Conservation (phyloP, 2,113 vertebrate species). For the Malurus alboscapulatus region DNA sequence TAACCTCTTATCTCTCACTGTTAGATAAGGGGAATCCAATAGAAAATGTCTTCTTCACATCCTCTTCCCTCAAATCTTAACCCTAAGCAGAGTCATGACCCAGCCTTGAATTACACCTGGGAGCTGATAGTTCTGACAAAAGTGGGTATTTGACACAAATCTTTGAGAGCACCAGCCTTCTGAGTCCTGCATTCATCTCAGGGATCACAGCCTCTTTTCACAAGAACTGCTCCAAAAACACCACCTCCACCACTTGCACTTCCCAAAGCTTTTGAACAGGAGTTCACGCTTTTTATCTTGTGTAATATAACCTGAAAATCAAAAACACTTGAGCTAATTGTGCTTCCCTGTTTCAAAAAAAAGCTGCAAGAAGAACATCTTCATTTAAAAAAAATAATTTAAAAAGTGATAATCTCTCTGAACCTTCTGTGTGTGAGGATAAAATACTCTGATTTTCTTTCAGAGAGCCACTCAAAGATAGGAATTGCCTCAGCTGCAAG, state of each 20-base stretch:
- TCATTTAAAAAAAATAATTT: neutral
- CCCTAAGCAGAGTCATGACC: neutral
- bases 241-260: neutral
- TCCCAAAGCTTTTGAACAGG: neutral
- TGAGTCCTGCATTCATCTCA: neutral
- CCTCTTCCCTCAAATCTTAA: neutral
- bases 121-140: neutral
- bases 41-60: neutral
- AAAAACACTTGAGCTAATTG: neutral
- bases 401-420: neutral
- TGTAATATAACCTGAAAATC: neutral
- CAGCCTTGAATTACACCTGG: neutral
- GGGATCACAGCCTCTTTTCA: neutral
- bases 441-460: neutral
- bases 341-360: neutral
- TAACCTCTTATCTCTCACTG: neutral
- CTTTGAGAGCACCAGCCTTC: neutral
- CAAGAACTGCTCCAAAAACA: neutral
- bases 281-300: neutral
- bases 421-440: neutral
- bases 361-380: neutral
- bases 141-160: neutral
- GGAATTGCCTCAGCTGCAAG: neutral
- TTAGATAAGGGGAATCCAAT: neutral
- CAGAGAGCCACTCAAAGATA: neutral